Conservation (phyloP, 2,113 vertebrate genomes). For the Rhinolophus ferrumequinum region DNA sequence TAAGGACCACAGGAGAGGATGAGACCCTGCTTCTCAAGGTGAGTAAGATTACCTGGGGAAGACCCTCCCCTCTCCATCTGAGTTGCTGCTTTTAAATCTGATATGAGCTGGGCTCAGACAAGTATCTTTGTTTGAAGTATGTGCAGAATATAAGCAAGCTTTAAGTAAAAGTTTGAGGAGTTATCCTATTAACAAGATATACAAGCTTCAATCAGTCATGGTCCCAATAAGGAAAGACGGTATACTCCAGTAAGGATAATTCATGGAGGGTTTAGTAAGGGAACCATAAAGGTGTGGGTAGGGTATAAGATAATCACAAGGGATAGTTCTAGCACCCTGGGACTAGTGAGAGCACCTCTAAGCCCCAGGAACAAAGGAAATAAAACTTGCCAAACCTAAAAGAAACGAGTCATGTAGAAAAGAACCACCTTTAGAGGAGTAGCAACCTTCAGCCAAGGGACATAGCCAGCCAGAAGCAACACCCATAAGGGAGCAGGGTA, state of each 20-base stretch:
- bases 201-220: not conserved
- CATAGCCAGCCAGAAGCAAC: not conserved
- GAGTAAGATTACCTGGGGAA: not conserved
- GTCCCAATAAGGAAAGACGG: not conserved
- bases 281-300: not conserved
- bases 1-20: not conserved
- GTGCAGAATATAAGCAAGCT: not conserved
- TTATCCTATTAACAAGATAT: not conserved
- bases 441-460: not conserved
- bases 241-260: not conserved
- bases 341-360: not conserved
- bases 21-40: not conserved
- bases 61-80: not conserved
- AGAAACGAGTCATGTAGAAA: not conserved
- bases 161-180: not conserved
- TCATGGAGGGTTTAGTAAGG: not conserved
- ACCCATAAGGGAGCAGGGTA: not conserved
- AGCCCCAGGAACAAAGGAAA: not conserved
- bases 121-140: not conserved
- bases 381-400: not conserved
- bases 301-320: not conserved
- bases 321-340: not conserved
- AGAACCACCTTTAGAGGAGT: not conserved
- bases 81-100: slow-evolving; percentile 21
- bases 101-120: not conserved